phyloP scores from a whole-genome alignment of 2,797 vertebrate genomes.

The Mycteria americana region DNA sequence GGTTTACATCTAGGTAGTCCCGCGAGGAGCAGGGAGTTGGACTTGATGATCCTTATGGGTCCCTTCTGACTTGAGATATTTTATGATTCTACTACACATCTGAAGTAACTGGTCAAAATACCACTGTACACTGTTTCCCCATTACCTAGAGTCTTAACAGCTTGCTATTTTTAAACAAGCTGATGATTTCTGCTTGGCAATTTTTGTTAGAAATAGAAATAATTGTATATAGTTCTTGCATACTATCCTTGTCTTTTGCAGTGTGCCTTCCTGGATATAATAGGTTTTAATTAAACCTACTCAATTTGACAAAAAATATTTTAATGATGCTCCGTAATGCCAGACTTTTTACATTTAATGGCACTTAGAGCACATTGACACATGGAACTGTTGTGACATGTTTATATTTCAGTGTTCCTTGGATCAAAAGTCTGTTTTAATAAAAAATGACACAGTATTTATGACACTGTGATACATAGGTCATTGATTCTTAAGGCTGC shows the following conservation, averaged over 20 bases:
- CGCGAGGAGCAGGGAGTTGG: neutral
- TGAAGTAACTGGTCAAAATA: neutral
- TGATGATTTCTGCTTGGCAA: neutral
- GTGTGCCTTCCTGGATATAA: neutral
- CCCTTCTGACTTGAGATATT: neutral
- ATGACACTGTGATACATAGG: neutral
- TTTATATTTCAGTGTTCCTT: neutral
- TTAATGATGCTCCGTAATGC: neutral
- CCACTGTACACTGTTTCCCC: neutral
- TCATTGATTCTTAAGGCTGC: neutral
- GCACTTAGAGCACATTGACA: neutral
- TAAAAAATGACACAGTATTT: neutral
- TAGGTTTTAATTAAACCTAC: slow-evolving; percentile 1
- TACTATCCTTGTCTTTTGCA: neutral
- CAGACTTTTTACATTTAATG: neutral
- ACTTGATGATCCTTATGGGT: neutral
- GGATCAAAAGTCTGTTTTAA: neutral
- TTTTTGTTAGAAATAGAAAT: neutral
- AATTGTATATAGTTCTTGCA: neutral
- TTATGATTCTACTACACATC: neutral
- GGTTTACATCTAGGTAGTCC: neutral
- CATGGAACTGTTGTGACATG: neutral
- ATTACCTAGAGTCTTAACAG: neutral
- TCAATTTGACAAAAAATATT: neutral
- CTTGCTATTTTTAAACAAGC: neutral